phyloP scores from a whole-genome alignment of 2,888 invertebrate genomes.

The Erebia palarica region DNA sequence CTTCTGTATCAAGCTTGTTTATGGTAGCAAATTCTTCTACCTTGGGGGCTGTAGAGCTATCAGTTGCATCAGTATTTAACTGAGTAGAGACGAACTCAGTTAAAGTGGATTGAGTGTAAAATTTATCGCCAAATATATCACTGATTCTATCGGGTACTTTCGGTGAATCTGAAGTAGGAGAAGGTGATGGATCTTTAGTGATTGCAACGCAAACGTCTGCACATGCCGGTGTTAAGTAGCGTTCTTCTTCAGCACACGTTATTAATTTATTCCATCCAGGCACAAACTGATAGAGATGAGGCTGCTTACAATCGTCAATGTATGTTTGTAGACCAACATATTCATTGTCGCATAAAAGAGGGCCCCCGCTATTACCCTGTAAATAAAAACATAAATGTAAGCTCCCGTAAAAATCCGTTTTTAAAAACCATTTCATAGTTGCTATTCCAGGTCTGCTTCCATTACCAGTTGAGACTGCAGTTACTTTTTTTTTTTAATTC shows the following conservation, averaged over 20 bases:
- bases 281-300: conserved; percentile 66
- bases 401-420: too few relatives aligned
- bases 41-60: conserved; percentile 13
- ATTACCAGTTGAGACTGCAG: too few relatives aligned
- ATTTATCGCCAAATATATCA: conserved; percentile 8
- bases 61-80: conserved; percentile 1
- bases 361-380: conserved; percentile 72
- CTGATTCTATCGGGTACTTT: neutral
- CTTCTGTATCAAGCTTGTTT: conserved; percentile 23
- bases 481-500: too few relatives aligned
- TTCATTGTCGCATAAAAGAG: conserved; percentile 64
- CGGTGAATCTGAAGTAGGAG: neutral
- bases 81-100: neutral
- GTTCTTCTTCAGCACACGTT: conserved; percentile 59
- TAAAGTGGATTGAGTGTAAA: neutral
- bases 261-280: conserved; percentile 64
- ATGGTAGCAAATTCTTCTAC: neutral
- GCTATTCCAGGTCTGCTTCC: too few relatives aligned
- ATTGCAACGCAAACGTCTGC: conserved; percentile 54
- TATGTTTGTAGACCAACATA: conserved; percentile 69
- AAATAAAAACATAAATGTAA: conserved; percentile 23
- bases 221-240: conserved; percentile 58
- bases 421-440: too few relatives aligned
- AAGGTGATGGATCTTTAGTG: conserved; percentile 56
- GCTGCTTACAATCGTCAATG: conserved; percentile 63